Evolutionary conservation across 2,113 vertebrate genomes (phyloP).

Genomic region (Panthera leo): DNA sequence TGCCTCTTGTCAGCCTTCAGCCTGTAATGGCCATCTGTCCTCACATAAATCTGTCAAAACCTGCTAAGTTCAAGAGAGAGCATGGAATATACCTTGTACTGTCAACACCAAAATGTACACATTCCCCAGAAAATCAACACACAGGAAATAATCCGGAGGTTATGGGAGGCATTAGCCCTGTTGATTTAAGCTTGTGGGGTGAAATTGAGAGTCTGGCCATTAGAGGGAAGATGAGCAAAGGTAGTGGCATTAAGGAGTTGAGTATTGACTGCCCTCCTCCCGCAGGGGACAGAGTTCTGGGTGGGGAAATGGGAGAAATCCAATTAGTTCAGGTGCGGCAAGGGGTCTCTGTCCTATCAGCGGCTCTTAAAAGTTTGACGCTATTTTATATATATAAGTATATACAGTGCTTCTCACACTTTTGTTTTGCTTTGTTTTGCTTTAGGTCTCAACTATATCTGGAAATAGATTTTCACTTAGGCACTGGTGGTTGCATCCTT

Average conservation of each 20-base stretch:
- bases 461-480: constrained; percentile 43
- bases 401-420: neutral
- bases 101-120: constrained; percentile 83
- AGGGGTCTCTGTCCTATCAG: neutral
- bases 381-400: neutral
- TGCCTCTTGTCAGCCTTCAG: constrained; percentile 97
- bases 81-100: constrained; percentile 87
- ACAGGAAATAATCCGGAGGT: constrained; percentile 73
- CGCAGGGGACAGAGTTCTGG: neutral
- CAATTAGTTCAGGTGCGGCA: neutral
- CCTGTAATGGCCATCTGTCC: constrained; percentile 97
- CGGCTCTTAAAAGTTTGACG: constrained; percentile 26
- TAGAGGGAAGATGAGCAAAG: constrained; percentile 71
- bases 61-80: constrained; percentile 87
- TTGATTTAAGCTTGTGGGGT: constrained; percentile 78
- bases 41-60: constrained; percentile 95
- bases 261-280: neutral
- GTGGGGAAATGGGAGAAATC: neutral
- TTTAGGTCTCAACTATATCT: neutral
- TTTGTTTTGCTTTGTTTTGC: neutral
- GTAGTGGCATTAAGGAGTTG: neutral
- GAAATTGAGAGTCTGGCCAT: constrained; percentile 74
- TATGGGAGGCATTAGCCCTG: constrained; percentile 70
- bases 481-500: neutral
- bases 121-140: constrained; percentile 71